phyloP scores from a whole-genome alignment of 2,888 invertebrate species.

The Trissolcus brochymenae region DNA sequence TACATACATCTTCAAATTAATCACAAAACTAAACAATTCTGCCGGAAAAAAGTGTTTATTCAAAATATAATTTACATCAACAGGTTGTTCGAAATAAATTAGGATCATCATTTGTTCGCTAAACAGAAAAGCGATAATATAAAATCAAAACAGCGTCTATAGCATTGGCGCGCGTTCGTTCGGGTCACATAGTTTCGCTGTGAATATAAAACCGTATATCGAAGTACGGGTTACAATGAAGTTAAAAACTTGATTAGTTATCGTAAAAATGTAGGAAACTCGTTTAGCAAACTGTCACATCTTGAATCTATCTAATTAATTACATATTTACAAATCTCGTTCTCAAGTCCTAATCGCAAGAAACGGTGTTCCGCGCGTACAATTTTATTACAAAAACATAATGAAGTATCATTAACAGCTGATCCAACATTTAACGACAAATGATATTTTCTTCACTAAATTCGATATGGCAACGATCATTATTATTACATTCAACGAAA shows the following conservation, averaged over 20 bases:
- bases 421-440: constrained; percentile 8
- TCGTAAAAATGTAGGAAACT: constrained; percentile 28
- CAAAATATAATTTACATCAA: neutral
- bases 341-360: constrained; percentile 6
- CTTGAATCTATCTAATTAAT: constrained; percentile 16
- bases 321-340: constrained; percentile 31
- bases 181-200: no score
- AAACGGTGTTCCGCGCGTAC: neutral
- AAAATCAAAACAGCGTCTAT: no score
- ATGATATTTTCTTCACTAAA: constrained; percentile 15
- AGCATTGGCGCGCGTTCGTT: no score
- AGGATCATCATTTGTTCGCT: no score
- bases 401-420: constrained; percentile 12
- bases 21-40: no score
- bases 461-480: neutral
- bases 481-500: constrained; percentile 1
- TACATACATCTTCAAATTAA: no score
- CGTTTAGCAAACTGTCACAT: constrained; percentile 22
- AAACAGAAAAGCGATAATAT: no score
- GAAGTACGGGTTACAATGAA: constrained; percentile 9
- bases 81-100: no score
- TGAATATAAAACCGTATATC: neutral
- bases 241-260: constrained; percentile 12
- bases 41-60: no score
- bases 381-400: constrained; percentile 1